Conservation (phyloP, 2,113 vertebrate species). For the Drymodes brunneopygia region DNA sequence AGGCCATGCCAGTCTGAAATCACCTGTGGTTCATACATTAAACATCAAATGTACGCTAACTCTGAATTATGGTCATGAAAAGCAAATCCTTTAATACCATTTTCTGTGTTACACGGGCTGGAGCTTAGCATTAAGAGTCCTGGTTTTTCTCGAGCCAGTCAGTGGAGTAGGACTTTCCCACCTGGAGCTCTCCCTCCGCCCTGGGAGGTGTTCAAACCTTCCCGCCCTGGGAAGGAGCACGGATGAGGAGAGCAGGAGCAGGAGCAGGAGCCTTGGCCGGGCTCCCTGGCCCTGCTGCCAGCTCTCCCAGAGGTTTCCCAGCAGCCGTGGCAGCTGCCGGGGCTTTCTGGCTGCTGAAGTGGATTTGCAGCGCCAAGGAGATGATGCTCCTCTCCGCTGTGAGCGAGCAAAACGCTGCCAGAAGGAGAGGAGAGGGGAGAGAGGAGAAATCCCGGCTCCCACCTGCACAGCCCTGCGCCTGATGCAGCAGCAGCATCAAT, state of each 20-base stretch:
- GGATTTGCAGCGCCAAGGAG: not conserved
- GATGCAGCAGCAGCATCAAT: fast-evolving
- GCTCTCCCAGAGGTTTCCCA: not conserved
- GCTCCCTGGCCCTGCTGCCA: fast-evolving
- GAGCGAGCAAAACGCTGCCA: fast-evolving
- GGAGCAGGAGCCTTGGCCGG: not conserved
- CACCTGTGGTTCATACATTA: slow-evolving; percentile 81
- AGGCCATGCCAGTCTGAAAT: slow-evolving; percentile 70
- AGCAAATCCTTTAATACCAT: slow-evolving; percentile 78
- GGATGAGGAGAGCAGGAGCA: not conserved
- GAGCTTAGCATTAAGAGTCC: slow-evolving; percentile 68
- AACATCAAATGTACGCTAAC: slow-evolving; percentile 81
- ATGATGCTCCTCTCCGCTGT: fast-evolving
- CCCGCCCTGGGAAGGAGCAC: not conserved
- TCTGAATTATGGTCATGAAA: slow-evolving; percentile 79
- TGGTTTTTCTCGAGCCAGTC: not conserved
- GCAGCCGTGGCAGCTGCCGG: not conserved
- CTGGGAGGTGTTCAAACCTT: not conserved
- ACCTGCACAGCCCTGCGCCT: fast-evolving
- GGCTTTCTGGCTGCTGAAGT: not conserved
- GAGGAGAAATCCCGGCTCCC: not conserved
- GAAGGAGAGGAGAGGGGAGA: not conserved
- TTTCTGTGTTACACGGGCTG: slow-evolving; percentile 65
- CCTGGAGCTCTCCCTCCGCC: not conserved
- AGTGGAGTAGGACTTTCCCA: not conserved